phyloP scores from a whole-genome alignment of 2,113 vertebrate species.

The Serinus canaria region DNA sequence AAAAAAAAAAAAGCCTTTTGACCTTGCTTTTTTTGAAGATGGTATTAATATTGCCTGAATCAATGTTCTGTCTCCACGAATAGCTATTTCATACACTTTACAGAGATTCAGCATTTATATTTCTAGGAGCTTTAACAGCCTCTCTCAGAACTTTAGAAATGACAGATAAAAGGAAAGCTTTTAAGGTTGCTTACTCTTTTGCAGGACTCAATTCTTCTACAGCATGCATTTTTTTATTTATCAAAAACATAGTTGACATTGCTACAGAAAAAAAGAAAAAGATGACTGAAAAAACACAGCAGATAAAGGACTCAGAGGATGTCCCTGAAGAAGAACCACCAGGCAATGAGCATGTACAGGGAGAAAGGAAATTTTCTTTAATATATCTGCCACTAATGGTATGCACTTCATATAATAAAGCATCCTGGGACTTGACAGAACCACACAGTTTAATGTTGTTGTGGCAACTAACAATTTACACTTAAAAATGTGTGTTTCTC shows the following conservation, averaged over 20 bases:
- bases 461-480: neutral
- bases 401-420: neutral
- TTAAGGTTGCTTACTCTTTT: neutral
- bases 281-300: neutral
- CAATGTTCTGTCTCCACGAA: neutral
- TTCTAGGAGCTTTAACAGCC: neutral
- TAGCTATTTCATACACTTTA: neutral
- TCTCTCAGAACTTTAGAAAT: neutral
- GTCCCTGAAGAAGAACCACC: neutral
- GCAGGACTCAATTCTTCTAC: neutral
- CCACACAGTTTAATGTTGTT: neutral
- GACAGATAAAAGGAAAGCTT: slow-evolving; percentile 2
- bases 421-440: neutral
- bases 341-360: neutral
- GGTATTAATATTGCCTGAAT: neutral
- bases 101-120: neutral
- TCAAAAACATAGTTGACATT: neutral
- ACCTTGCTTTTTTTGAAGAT: neutral
- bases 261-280: neutral
- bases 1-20: neutral
- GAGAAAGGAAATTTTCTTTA: neutral
- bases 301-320: neutral
- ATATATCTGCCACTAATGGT: neutral
- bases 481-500: neutral
- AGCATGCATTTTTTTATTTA: neutral